These are phyloP conservation scores for Thermophis baileyi DNA, from an alignment of 2,113 vertebrate species.

Conservation along the genomic window DNA sequence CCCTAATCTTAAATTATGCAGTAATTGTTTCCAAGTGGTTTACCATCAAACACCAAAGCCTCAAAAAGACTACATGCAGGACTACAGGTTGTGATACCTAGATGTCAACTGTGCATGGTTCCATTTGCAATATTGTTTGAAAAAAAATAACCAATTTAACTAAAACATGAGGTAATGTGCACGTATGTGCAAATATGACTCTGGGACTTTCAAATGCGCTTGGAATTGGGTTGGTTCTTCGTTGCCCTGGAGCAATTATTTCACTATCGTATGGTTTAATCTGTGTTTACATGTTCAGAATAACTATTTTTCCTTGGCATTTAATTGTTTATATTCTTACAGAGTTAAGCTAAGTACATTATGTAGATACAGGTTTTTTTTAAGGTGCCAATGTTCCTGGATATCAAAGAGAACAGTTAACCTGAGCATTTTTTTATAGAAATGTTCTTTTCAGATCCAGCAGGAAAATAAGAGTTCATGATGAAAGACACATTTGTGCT, in stretches of 20 bases:
- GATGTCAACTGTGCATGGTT: not conserved
- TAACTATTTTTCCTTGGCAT: slow-evolving; percentile 45
- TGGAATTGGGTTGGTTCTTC: slow-evolving; percentile 46
- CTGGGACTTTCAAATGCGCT: slow-evolving; percentile 17
- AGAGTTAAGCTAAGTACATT: slow-evolving; percentile 18
- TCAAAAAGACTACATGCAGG: not conserved
- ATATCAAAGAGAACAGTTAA: slow-evolving; percentile 69
- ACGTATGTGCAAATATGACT: not conserved
- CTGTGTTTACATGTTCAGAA: slow-evolving; percentile 54
- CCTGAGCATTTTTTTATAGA: slow-evolving; percentile 53
- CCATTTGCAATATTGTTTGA: not conserved
- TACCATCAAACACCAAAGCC: not conserved
- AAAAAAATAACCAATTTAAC: not conserved
- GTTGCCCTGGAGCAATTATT: slow-evolving; percentile 50
- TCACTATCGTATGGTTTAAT: slow-evolving; percentile 49
- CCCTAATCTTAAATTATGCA: not conserved
- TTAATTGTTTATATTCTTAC: slow-evolving; percentile 57
- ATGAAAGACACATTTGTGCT: slow-evolving; percentile 61
- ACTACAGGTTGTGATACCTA: not conserved
- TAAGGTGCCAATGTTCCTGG: slow-evolving; percentile 58
- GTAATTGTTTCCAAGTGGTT: not conserved
- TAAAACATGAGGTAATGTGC: not conserved
- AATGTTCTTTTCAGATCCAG: slow-evolving; percentile 63
- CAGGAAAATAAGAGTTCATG: slow-evolving; percentile 53
- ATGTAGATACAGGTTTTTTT: slow-evolving; percentile 25